Evolutionary conservation across 2,113 vertebrate genomes (phyloP).

Genomic region (Scopus umbretta): DNA sequence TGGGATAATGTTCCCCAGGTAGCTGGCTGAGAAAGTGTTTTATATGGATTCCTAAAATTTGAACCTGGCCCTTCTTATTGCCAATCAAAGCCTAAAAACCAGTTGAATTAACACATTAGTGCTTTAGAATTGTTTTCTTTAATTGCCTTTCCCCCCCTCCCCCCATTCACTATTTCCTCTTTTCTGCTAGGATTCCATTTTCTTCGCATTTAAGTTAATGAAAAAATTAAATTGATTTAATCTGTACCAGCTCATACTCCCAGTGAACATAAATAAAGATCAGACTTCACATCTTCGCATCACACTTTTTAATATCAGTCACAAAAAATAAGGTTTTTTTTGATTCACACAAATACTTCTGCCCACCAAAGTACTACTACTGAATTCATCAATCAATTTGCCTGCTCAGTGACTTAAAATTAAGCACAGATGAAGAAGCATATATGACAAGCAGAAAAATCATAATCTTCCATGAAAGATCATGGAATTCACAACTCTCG

Average conservation of each 20-base stretch:
- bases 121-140: neutral
- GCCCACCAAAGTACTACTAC: neutral
- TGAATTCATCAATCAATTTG: neutral
- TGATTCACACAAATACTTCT: neutral
- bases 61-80: neutral
- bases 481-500: neutral
- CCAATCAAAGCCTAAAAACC: neutral
- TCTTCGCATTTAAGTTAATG: neutral
- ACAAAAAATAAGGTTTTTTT: neutral
- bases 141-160: accelerated
- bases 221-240: neutral
- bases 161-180: neutral
- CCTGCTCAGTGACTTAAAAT: neutral
- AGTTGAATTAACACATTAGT: neutral
- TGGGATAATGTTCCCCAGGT: neutral
- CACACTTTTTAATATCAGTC: neutral
- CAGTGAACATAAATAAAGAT: neutral
- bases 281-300: neutral
- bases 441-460: neutral
- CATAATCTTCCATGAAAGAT: neutral
- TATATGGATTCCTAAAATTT: neutral
- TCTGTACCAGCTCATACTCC: neutral
- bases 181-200: neutral
- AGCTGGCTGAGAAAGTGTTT: neutral
- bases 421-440: neutral